These are phyloP conservation scores for Morone saxatilis DNA, from an alignment of 2,113 vertebrate genomes.

Conservation along the genomic window DNA sequence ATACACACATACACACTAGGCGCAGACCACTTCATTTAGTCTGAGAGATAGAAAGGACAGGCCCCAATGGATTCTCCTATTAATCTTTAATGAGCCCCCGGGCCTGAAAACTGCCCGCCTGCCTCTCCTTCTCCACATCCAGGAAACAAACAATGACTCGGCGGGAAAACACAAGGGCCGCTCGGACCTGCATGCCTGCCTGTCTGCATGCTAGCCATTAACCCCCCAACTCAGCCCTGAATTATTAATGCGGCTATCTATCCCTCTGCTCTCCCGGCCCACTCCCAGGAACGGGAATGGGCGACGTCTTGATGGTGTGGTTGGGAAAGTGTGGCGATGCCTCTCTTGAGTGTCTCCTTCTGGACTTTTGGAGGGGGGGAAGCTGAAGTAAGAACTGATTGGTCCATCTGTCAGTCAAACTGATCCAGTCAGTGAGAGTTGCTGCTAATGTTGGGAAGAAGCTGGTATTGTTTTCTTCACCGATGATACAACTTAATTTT, in stretches of 20 bases:
- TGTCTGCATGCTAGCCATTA: constrained; percentile 66
- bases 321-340: constrained; percentile 18
- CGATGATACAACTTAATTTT: not conserved
- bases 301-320: constrained; percentile 32
- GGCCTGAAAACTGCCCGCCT: constrained; percentile 50
- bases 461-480: not conserved
- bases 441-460: constrained; percentile 7
- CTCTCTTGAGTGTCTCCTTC: constrained; percentile 20
- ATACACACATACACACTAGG: constrained; percentile 26
- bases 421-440: not conserved
- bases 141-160: constrained; percentile 76
- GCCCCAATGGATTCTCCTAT: constrained; percentile 67
- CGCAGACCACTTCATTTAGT: constrained; percentile 77
- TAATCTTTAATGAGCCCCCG: constrained; percentile 78
- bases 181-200: constrained; percentile 49
- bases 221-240: constrained; percentile 55
- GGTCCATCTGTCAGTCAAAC: constrained; percentile 30
- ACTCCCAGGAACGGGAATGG: constrained; percentile 48
- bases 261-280: constrained; percentile 21
- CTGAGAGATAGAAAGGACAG: constrained; percentile 66
- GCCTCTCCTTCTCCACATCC: constrained; percentile 56
- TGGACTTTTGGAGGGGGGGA: constrained; percentile 5
- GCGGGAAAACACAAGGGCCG: constrained; percentile 51
- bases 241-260: constrained; percentile 67
- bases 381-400: not conserved